Percentiles rank a stretch among this genome's conserved stretches.
These are phyloP conservation scores for Merodon equestris DNA, from an alignment of 2,888 invertebrate genomes.

Conservation along the genomic window DNA sequence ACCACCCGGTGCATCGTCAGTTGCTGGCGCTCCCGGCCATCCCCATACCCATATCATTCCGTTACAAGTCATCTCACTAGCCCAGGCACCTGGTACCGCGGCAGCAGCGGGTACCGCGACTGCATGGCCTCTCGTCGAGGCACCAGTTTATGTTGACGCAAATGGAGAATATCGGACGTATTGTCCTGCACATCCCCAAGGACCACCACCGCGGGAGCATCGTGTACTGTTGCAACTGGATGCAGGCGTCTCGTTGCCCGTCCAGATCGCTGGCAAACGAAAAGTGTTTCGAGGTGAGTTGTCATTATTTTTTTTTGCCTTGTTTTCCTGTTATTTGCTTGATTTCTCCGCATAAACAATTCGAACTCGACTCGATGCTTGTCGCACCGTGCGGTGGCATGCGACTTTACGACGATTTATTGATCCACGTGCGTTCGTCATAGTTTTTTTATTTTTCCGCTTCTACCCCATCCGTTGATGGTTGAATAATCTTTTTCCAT, in stretches of 20 bases:
- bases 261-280: constrained; percentile 86
- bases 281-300: constrained; percentile 87
- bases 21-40: constrained; percentile 78
- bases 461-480: constrained; percentile 12
- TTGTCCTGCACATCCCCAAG: constrained; percentile 78
- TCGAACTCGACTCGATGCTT: no score
- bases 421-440: constrained; percentile 31
- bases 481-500: constrained; percentile 34
- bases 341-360: neutral
- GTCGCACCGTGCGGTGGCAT: no score
- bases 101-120: constrained; percentile 77
- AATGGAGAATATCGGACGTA: constrained; percentile 81
- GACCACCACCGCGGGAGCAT: constrained; percentile 81
- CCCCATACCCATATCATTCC: constrained; percentile 81
- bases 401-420: constrained; percentile 13
- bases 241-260: constrained; percentile 87
- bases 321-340: constrained; percentile 11
- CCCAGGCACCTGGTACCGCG: constrained; percentile 73
- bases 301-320: constrained; percentile 8
- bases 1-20: constrained; percentile 77
- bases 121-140: constrained; percentile 79
- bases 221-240: constrained; percentile 87
- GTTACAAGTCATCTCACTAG: constrained; percentile 79
- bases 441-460: neutral
- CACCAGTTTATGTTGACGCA: constrained; percentile 82